Conservation (phyloP, 2,797 vertebrate species). For the Mionectes olivaceus region DNA sequence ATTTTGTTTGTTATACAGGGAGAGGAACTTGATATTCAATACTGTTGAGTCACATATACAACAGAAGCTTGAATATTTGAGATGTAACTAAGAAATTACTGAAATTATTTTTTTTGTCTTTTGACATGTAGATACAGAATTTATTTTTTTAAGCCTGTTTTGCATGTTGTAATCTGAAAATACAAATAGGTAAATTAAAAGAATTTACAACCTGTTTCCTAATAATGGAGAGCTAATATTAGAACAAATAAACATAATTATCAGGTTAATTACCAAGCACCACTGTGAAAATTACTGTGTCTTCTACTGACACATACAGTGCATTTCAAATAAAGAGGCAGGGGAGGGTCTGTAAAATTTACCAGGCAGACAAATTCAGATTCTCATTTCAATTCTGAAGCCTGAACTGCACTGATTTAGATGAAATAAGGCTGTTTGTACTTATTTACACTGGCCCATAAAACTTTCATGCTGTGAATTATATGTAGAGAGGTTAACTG, state of each 20-base stretch:
- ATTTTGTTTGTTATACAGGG: neutral
- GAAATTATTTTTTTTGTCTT: neutral
- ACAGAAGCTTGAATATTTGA: neutral
- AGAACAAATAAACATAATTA: neutral
- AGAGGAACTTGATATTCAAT: neutral
- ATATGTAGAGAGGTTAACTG: neutral
- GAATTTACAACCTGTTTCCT: neutral
- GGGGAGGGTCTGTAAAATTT: neutral
- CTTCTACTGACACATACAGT: neutral
- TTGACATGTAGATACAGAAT: neutral
- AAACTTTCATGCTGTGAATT: neutral
- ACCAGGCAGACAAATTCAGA: neutral
- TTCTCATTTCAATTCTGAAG: neutral
- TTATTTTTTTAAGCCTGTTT: neutral
- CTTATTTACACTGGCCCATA: neutral
- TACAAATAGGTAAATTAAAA: neutral
- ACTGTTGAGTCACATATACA: neutral
- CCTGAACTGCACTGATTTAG: neutral
- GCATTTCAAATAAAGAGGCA: neutral
- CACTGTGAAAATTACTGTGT: neutral
- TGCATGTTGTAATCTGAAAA: neutral
- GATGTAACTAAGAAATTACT: neutral
- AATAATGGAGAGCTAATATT: neutral
- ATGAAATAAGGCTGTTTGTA: neutral
- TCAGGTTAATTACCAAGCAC: neutral